phyloP scores from a whole-genome alignment of 2,888 invertebrate species.

The Lypha dubia region DNA sequence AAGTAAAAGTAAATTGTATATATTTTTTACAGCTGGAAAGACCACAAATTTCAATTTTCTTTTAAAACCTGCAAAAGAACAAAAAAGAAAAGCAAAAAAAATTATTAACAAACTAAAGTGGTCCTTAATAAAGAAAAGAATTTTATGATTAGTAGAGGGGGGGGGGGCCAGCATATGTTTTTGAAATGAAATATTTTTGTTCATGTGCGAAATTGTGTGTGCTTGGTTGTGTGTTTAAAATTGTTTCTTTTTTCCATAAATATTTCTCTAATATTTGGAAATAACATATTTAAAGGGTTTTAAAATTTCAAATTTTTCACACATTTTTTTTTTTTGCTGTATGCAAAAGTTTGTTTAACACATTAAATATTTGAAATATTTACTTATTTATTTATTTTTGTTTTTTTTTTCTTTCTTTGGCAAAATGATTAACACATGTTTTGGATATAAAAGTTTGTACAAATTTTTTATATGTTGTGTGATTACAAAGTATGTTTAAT shows the following conservation, averaged over 20 bases:
- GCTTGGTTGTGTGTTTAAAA: neutral
- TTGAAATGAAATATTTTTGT: neutral
- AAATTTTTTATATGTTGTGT: conserved; percentile 1
- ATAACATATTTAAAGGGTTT: conserved; percentile 3
- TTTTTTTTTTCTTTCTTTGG: conserved; percentile 19
- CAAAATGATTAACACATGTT: conserved; percentile 66
- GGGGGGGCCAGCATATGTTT: neutral
- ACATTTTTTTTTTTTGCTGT: too few species aligned
- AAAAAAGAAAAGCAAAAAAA: neutral
- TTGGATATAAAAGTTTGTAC: neutral
- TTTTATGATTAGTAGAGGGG: neutral
- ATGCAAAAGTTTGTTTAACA: conserved; percentile 4
- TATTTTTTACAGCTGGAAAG: neutral
- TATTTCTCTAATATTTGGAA: neutral
- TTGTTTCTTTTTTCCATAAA: neutral
- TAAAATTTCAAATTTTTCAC: conserved; percentile 27
- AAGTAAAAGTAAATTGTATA: conserved; percentile 15
- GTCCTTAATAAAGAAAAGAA: neutral
- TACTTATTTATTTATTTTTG: conserved; percentile 4
- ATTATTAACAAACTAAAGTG: neutral
- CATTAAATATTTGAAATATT: conserved; percentile 30
- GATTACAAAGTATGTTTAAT: conserved; percentile 28
- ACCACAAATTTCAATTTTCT: conserved; percentile 51
- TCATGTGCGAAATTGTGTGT: conserved; percentile 25
- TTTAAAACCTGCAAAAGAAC: neutral